Conservation (phyloP, 2,888 invertebrate genomes). For the Ischnus inquisitorius region DNA sequence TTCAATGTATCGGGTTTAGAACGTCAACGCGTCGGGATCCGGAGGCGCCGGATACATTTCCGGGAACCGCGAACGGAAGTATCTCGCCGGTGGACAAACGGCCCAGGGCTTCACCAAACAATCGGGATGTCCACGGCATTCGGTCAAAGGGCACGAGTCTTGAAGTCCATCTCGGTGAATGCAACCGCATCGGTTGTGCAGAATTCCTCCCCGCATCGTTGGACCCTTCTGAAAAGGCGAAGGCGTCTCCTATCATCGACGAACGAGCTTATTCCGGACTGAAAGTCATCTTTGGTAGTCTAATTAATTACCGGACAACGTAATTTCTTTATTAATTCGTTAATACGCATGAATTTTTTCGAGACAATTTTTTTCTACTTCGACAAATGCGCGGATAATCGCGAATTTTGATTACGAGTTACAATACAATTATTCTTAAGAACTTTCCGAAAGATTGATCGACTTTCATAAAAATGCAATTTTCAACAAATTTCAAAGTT, state of each 20-base stretch:
- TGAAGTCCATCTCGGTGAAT: constrained; percentile 88
- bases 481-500: too few relatives aligned
- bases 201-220: constrained; percentile 86
- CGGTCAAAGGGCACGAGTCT: constrained; percentile 86
- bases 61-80: constrained; percentile 70
- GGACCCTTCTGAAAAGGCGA: constrained; percentile 84
- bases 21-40: constrained; percentile 23
- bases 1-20: neutral
- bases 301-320: too few relatives aligned
- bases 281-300: too few relatives aligned
- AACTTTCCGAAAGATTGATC: too few relatives aligned
- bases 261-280: too few relatives aligned
- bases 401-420: too few relatives aligned
- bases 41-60: constrained; percentile 66
- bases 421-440: too few relatives aligned
- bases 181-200: constrained; percentile 88
- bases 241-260: neutral
- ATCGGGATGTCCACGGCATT: constrained; percentile 85
- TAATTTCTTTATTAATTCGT: too few relatives aligned
- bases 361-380: too few relatives aligned
- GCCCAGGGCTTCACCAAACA: constrained; percentile 87
- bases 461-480: too few relatives aligned
- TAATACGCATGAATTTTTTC: too few relatives aligned
- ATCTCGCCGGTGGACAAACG: constrained; percentile 86
- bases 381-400: too few relatives aligned